Evolutionary conservation across 2,888 invertebrate species (phyloP), one percentile per base, ranked within the genome.

Genomic region (Dinocampus coccinellae): DNA sequence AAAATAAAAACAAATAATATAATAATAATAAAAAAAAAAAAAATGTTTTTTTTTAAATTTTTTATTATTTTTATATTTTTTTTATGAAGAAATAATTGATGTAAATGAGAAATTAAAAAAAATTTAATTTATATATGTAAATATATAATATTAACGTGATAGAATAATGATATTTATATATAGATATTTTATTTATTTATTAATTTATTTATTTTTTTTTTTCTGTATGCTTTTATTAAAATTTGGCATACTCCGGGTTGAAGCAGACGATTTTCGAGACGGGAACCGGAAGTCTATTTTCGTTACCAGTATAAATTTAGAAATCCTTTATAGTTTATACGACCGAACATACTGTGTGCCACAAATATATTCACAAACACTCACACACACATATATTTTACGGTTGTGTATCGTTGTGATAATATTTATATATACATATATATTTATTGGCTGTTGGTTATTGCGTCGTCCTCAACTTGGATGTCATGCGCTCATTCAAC

Each of bases 211-310:
- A 4, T 39, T 39, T n/a, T 39, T n/a, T n/a, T n/a, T n/a, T n/a
- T n/a, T n/a, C n/a, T 69, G 63, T 69, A 63, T 73, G 58, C 69
- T 61, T 71, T 71, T 65, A 70, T n/a, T 52, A 67, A 65, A 52
- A 67, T 82, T 82, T 83, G 81, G 84, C 85, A 82, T 85, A 82
- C 80, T 84, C 82, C 80, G 76, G 78, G 47, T 75, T 60, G 64
- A 60, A 80, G 84, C 84, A 86, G 86, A 85, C 86, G 82, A 80
- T 79, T 77, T 79, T 80, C 80, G 84, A 87, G 86, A 86, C 87
- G 86, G 86, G 84, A 87, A 87, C 87, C 87, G 87, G 87, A 87
- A 87, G 87, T 87, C 87, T 87, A 87, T 87, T 87, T 87, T 85
- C 80, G 86, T 87, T 78, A 75, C 66, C 79, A 77, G 82, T 79